phyloP scores from a whole-genome alignment of 2,113 vertebrate genomes.

The Muntiacus reevesi region DNA sequence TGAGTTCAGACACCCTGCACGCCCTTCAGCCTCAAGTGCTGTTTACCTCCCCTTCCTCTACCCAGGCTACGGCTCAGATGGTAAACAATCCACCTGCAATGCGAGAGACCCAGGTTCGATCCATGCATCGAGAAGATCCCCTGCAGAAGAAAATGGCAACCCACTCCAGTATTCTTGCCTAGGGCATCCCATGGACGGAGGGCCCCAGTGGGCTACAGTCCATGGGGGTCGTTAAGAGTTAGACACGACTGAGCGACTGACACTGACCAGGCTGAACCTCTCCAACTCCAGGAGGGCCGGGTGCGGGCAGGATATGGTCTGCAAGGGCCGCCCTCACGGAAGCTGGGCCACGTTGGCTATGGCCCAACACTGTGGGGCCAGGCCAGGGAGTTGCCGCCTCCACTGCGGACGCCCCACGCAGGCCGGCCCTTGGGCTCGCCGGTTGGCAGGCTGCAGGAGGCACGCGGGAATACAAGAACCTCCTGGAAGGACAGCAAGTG shows the following conservation, averaged over 20 bases:
- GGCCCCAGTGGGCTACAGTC: not conserved
- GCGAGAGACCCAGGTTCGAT: not conserved
- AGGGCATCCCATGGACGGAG: not conserved
- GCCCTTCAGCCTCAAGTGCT: not conserved
- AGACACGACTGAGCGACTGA: not conserved
- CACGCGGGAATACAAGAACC: not conserved
- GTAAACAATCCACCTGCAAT: not conserved
- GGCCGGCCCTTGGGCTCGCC: accelerated
- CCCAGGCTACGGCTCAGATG: not conserved
- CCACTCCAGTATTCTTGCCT: not conserved
- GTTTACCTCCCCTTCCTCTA: not conserved
- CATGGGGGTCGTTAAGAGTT: not conserved
- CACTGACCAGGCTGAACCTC: not conserved
- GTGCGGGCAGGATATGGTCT: not conserved
- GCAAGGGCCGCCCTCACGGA: not conserved
- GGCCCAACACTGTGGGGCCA: not conserved
- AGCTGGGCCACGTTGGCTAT: not conserved
- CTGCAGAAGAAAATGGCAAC: not conserved
- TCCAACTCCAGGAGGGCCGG: not conserved
- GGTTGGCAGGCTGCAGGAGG: not conserved
- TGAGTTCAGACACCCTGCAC: not conserved
- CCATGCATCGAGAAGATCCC: not conserved
- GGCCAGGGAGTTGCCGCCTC: not conserved
- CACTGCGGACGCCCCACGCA: not conserved
- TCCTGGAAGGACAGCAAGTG: accelerated